phyloP scores from a whole-genome alignment of 2,797 vertebrate species.

The Coccyzus lansbergi region DNA sequence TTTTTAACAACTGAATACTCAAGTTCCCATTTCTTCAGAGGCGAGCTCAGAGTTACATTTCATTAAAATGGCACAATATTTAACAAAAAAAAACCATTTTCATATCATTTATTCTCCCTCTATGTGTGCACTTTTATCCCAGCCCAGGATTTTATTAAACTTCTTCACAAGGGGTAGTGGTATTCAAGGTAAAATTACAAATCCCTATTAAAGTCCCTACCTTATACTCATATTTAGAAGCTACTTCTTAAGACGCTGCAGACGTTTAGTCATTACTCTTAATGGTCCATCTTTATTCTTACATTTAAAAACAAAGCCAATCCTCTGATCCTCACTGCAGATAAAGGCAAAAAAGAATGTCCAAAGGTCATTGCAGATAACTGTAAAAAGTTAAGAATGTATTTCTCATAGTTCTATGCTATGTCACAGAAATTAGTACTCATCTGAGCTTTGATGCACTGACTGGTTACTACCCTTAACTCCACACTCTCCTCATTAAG shows the following conservation, averaged over 20 bases:
- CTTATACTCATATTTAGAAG: constrained; percentile 1
- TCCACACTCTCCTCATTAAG: background rate
- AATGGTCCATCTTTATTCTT: background rate
- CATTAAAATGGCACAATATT: background rate
- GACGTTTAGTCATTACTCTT: background rate
- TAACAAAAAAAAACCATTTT: background rate
- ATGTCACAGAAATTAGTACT: background rate
- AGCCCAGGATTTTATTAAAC: background rate
- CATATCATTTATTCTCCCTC: background rate
- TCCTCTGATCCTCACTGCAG: background rate
- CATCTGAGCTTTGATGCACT: background rate
- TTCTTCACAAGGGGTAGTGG: accelerated
- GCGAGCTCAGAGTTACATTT: background rate
- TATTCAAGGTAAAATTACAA: background rate
- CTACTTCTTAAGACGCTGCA: background rate
- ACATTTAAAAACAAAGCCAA: constrained; percentile 18
- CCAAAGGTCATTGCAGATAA: constrained; percentile 1
- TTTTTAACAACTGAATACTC: background rate
- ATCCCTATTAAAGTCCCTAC: background rate
- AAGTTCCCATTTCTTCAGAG: background rate
- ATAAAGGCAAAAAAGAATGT: background rate
- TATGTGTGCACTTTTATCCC: background rate
- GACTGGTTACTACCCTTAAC: background rate
- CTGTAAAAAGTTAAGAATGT: background rate
- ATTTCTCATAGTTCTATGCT: no score